These are phyloP conservation scores for Ptychoptera albimana DNA, from an alignment of 2,888 invertebrate genomes.

Conservation along the genomic window DNA sequence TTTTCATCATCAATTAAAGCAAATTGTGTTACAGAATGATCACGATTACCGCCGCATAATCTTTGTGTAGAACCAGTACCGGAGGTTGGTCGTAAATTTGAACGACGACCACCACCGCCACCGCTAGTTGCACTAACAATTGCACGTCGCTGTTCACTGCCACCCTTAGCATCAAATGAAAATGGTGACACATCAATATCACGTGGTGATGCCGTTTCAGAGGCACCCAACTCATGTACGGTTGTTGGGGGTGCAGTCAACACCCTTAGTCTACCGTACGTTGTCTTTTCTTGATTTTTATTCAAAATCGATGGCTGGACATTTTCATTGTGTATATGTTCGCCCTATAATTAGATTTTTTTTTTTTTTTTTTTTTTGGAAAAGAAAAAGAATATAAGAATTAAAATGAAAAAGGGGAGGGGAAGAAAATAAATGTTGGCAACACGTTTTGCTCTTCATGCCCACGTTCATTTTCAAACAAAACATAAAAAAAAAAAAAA, in stretches of 20 bases:
- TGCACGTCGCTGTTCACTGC: conserved; percentile 8
- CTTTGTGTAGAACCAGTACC: conserved; percentile 17
- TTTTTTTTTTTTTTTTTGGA: too few relatives aligned
- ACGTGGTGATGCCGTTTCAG: conserved; percentile 20
- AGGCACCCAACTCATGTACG: conserved; percentile 27
- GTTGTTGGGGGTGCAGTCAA: conserved; percentile 47
- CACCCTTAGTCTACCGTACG: conserved; percentile 55
- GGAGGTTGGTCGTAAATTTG: conserved; percentile 22
- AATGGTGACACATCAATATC: conserved; percentile 18
- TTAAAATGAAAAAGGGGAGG: too few relatives aligned
- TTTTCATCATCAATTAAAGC: conserved; percentile 89
- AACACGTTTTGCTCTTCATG: too few relatives aligned
- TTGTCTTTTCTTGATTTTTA: conserved; percentile 39
- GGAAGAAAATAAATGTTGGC: too few relatives aligned
- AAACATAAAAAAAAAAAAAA: too few relatives aligned
- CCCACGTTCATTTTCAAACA: too few relatives aligned
- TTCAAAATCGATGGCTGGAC: conserved; percentile 9
- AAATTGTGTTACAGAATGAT: conserved; percentile 77
- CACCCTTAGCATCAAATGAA: conserved; percentile 16
- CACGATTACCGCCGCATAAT: conserved; percentile 38
- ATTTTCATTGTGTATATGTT: conserved; percentile 11
- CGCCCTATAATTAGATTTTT: conserved; percentile 10
- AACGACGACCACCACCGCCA: conserved; percentile 16
- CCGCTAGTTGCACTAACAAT: conserved; percentile 9
- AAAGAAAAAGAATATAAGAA: too few relatives aligned